These are phyloP conservation scores for Augiades crinisus DNA, from an alignment of 2,888 invertebrate genomes.

Conservation along the genomic window DNA sequence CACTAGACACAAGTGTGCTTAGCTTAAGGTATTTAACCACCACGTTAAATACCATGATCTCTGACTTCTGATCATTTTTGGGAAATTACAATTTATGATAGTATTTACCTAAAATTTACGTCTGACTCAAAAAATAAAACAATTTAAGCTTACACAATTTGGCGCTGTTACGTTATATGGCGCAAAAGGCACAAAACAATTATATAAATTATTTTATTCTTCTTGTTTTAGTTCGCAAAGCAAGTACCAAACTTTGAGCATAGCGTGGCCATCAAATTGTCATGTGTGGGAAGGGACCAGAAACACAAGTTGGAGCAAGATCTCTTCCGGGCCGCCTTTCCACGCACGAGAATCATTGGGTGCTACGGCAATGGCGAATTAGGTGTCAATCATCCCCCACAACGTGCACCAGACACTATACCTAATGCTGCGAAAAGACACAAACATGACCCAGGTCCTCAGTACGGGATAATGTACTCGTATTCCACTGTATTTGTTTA, in stretches of 20 bases:
- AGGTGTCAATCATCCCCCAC: conserved; percentile 57
- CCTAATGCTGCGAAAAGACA: conserved; percentile 40
- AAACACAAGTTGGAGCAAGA: conserved; percentile 63
- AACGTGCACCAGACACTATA: conserved; percentile 30
- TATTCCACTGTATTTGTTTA: conserved; percentile 72
- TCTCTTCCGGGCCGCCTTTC: conserved; percentile 61
- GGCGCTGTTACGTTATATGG: no score
- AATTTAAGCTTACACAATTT: no score
- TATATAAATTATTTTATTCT: background rate
- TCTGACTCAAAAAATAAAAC: no score
- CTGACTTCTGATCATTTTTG: no score
- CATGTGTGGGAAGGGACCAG: conserved; percentile 67
- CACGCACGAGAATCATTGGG: conserved; percentile 59
- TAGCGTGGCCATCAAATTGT: conserved; percentile 64
- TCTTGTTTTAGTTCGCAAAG: conserved; percentile 40
- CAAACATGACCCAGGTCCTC: conserved; percentile 42
- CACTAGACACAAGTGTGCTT: no score
- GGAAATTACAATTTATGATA: no score
- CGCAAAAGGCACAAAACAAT: no score
- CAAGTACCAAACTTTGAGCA: conserved; percentile 63
- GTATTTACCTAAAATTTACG: no score
- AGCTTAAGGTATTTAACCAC: no score
- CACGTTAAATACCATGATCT: no score
- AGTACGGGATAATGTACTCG: conserved; percentile 59
- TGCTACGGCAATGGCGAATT: conserved; percentile 74